phyloP scores from a whole-genome alignment of 2,888 invertebrate species.

The Margaritifera margaritifera region DNA sequence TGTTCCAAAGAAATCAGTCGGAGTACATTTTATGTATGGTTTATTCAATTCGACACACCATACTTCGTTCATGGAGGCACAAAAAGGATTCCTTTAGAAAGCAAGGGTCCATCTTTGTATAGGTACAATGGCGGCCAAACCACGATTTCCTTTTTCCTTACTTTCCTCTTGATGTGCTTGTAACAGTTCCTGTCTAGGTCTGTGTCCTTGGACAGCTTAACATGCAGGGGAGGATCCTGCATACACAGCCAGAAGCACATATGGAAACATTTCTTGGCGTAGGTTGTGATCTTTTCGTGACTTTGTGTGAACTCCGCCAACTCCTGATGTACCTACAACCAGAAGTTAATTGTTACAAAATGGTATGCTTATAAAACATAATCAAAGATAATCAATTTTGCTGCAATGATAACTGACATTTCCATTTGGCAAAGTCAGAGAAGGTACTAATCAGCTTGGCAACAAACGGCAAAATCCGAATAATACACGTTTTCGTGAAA shows the following conservation, averaged over 20 bases:
- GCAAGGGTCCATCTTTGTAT: conserved; percentile 22
- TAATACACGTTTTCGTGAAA: no score
- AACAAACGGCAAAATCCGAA: no score
- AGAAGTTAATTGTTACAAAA: not conserved
- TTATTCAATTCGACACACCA: no score
- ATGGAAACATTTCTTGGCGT: conserved; percentile 28
- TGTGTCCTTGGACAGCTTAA: conserved; percentile 3
- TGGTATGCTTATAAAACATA: no score
- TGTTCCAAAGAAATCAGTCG: no score
- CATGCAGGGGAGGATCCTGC: conserved; percentile 24
- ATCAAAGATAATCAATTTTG: no score
- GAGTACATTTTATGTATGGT: no score
- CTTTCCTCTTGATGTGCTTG: conserved; percentile 22
- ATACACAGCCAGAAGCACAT: conserved; percentile 14
- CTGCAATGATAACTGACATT: no score
- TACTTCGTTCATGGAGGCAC: conserved; percentile 7
- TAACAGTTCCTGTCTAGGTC: conserved; percentile 16
- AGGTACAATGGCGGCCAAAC: conserved; percentile 29
- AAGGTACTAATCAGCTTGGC: no score
- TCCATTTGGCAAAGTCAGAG: no score
- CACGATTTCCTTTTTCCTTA: conserved; percentile 20
- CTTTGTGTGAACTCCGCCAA: conserved; percentile 1
- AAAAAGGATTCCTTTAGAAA: conserved; percentile 22
- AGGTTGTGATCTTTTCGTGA: conserved; percentile 17
- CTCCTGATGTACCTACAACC: conserved; percentile 16